A percentile compares a stretch with the other conserved stretches of the same genome.
These are phyloP conservation scores for Pachyseris speciosa DNA, from an alignment of 64 coral and sea anemone species.

Conservation along the genomic window DNA sequence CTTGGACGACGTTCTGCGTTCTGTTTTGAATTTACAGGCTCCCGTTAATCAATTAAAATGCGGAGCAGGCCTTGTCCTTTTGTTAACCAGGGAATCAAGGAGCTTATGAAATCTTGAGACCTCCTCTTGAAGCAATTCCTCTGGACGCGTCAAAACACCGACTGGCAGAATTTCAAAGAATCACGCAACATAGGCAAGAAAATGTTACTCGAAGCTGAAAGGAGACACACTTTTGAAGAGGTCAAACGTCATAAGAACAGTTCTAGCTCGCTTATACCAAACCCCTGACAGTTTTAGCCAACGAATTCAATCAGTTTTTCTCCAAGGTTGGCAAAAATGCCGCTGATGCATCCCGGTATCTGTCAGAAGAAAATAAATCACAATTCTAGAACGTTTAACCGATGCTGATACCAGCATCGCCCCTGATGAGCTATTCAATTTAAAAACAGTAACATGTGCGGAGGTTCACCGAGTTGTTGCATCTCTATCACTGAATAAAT, in stretches of 20 bases:
- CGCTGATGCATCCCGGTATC: neutral
- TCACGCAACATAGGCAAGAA: neutral
- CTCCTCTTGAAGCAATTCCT: neutral
- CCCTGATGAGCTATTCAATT: too few species aligned
- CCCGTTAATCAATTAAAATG: slow-evolving; percentile 27
- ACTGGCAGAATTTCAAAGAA: slow-evolving; percentile 9
- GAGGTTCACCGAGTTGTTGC: neutral
- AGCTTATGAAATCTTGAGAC: slow-evolving; percentile 15
- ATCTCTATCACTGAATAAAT: slow-evolving; percentile 22
- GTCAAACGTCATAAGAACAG: slow-evolving; percentile 5
- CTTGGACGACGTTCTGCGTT: too few species aligned
- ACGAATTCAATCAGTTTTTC: slow-evolving; percentile 39
- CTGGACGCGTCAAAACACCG: neutral
- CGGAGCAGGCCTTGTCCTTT: slow-evolving; percentile 39
- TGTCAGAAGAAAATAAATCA: neutral
- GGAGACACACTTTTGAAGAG: slow-evolving; percentile 1
- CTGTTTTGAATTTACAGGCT: slow-evolving; percentile 29
- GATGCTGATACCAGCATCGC: too few species aligned
- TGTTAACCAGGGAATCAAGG: slow-evolving; percentile 8
- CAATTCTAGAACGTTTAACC: too few species aligned
- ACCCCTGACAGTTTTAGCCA: neutral
- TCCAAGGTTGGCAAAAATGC: slow-evolving; percentile 27
- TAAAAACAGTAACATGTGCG: neutral
- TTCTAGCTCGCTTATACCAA: slow-evolving; percentile 2
- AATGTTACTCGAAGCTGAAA: slow-evolving; percentile 24